phyloP scores from a whole-genome alignment of 2,888 invertebrate species.

The Scaptomyza caliginosa region DNA sequence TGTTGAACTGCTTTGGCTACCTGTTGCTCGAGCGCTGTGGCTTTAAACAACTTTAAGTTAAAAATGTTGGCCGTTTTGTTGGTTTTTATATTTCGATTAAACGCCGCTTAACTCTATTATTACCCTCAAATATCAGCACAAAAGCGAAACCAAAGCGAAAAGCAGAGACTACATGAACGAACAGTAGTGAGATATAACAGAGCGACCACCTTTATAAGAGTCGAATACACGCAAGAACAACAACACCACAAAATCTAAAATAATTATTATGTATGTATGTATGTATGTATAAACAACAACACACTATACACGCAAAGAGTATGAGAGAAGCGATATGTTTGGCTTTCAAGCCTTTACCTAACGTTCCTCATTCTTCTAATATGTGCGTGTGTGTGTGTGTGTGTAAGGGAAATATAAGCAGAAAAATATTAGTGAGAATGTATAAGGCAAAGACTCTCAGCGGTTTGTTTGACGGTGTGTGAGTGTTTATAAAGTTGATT shows the following conservation, averaged over 20 bases:
- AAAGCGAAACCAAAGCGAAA: slow-evolving; percentile 14
- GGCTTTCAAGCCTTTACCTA: slow-evolving; percentile 70
- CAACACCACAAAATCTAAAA: slow-evolving; percentile 58
- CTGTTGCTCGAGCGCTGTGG: slow-evolving; percentile 45
- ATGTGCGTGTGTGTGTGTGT: slow-evolving; percentile 14
- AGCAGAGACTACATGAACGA: slow-evolving; percentile 22
- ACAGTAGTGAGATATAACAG: slow-evolving; percentile 38
- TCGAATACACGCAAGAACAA: slow-evolving; percentile 20
- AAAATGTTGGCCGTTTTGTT: too few relatives aligned
- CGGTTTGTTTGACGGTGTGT: slow-evolving; percentile 30
- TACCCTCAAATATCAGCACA: slow-evolving; percentile 31
- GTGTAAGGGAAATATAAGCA: slow-evolving; percentile 62
- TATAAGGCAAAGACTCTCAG: slow-evolving; percentile 46
- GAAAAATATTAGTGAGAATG: slow-evolving; percentile 64
- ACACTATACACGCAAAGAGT: slow-evolving; percentile 30
- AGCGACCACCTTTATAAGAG: slow-evolving; percentile 61
- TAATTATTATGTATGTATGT: slow-evolving; percentile 53
- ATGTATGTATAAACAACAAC: slow-evolving; percentile 43
- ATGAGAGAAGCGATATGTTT: slow-evolving; percentile 36
- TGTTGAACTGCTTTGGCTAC: slow-evolving; percentile 24
- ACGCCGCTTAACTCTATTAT: slow-evolving; percentile 60
- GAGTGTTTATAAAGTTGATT: slow-evolving; percentile 82
- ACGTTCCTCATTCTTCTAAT: slow-evolving; percentile 41
- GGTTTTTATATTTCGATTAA: slow-evolving; percentile 22
- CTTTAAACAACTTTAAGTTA: slow-evolving; percentile 20